Conservation (phyloP, 2,888 invertebrate species). For the Heliconius ethilla region DNA sequence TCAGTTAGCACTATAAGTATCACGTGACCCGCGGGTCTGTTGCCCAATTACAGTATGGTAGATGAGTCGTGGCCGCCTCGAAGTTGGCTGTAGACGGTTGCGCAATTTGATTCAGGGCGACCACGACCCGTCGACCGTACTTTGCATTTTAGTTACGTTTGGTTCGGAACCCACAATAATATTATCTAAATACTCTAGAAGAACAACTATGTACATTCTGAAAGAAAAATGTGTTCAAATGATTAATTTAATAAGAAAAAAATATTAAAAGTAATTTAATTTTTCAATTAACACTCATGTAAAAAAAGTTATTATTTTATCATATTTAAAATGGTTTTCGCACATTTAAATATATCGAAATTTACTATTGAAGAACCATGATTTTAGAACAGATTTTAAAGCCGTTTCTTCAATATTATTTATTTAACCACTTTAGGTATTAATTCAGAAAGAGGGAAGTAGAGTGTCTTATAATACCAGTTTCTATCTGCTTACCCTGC, state of each 20-base stretch:
- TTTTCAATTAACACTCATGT: background rate
- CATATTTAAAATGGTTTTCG: background rate
- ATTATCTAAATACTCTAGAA: conserved; percentile 40
- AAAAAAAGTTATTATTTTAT: background rate
- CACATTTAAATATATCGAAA: background rate
- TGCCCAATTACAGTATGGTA: conserved; percentile 26
- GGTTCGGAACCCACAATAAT: conserved; percentile 24
- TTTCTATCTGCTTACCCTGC: too few relatives aligned
- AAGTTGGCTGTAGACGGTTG: too few relatives aligned
- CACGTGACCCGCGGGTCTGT: conserved; percentile 40
- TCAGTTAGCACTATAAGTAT: conserved; percentile 38
- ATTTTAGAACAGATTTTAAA: too few relatives aligned
- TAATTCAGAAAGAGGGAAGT: too few relatives aligned
- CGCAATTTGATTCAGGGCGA: too few relatives aligned
- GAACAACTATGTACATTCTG: conserved; percentile 32
- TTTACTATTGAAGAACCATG: too few relatives aligned
- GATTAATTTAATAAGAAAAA: background rate
- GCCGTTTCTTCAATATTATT: too few relatives aligned
- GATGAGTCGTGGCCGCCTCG: too few relatives aligned
- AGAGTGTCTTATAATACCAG: too few relatives aligned
- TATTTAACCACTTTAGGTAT: too few relatives aligned
- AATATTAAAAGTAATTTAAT: background rate
- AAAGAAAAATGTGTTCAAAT: background rate
- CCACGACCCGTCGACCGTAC: too few relatives aligned
- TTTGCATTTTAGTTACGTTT: conserved; percentile 3